Base-by-base conservation (phyloP, 1,140 invertebrate species). In the Drosophila serrata region DNA sequence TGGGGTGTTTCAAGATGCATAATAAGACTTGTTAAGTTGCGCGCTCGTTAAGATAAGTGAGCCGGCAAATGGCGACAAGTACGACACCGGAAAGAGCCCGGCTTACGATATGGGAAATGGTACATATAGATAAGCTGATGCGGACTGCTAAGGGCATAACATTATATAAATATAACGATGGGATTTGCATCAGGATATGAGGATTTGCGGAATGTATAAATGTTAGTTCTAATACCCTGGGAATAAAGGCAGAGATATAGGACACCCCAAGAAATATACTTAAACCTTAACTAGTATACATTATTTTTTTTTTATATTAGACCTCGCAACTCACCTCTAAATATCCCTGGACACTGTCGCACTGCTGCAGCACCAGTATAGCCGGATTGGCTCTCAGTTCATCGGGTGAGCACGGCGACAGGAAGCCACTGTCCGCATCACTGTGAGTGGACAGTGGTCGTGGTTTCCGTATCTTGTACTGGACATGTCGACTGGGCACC, bases 371-470 rank as follows among this genome's bases (percentile, higher is more conserved):
- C 59, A 93, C 91, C 40, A 93, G 46, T n/a, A 92, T 90, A 17
- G 90, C 79, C 19, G 92, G 79, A 80, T 93, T 92, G 11, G 73
- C 75, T 29, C 70, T 90, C 39, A 92, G 40, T 19, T 93, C 92
- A 13, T 92, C 92, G 0, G 92, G 92, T 0, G 92, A 93, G 31
- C 82, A 92, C 9, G 92, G 92, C 62, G 91, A 92, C 7, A 93
- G 58, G 29, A 93, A 93, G 11, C 92, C 92, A 57, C 92, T 93
- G 62, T 93, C 92, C 11, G 92, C 92, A 81, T 93, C 92, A 51
- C 92, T 93, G 64, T 93, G 90, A 1, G 88, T 90, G 4, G 92
- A 93, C 0, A 91, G 49, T 3, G 92, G 92, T 6, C 92, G 62
- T 1, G 91, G 75, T 17, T 91, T 92, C 2, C 90, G 68, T 60